phyloP scores from a whole-genome alignment of 2,113 vertebrate species.

The Apodemus sylvaticus region DNA sequence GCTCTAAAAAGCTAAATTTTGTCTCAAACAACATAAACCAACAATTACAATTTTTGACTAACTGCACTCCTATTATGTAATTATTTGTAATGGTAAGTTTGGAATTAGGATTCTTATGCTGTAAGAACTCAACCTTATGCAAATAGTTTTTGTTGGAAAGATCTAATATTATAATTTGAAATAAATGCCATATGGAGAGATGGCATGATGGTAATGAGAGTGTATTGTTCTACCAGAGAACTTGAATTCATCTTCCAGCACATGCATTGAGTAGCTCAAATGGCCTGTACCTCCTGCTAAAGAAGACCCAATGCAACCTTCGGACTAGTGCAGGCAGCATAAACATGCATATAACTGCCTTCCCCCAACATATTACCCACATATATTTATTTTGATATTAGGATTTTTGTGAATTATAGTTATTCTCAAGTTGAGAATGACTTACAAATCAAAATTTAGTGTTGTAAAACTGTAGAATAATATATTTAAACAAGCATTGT shows the following conservation, averaged over 20 bases:
- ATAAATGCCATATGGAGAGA: no score
- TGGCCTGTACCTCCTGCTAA: neutral
- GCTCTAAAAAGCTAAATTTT: neutral
- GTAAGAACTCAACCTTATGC: neutral
- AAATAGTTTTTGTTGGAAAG: neutral
- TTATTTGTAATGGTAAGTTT: neutral
- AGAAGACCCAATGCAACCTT: accelerated
- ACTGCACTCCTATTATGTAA: neutral
- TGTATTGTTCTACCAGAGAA: neutral
- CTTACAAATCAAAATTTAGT: neutral
- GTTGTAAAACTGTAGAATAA: neutral
- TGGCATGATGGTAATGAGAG: neutral
- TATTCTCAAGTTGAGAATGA: neutral
- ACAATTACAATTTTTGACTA: neutral
- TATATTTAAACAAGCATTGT: neutral
- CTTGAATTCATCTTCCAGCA: no score
- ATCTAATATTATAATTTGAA: neutral
- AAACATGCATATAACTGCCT: neutral
- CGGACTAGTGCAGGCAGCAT: neutral
- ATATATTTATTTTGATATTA: neutral
- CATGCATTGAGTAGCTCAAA: neutral
- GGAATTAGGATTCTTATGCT: neutral
- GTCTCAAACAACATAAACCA: neutral
- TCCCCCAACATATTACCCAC: no score
- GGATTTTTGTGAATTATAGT: neutral